phyloP scores from a whole-genome alignment of 2,113 vertebrate genomes.

The Cyprinodon tularosa region DNA sequence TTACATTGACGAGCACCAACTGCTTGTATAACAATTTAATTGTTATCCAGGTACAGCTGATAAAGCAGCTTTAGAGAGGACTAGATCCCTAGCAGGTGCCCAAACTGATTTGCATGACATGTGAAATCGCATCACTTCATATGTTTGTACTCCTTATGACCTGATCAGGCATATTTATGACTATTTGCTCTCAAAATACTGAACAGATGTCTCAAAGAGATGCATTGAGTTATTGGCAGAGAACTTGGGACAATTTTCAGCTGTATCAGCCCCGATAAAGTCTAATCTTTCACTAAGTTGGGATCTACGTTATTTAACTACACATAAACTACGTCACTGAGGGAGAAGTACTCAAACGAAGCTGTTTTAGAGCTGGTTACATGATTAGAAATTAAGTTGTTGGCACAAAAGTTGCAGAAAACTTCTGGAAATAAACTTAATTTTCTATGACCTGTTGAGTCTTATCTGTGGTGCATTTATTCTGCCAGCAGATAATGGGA shows the following conservation, averaged over 20 bases:
- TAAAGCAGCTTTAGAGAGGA: constrained; percentile 28
- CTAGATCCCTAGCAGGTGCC: constrained; percentile 58
- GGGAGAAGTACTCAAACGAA: background rate
- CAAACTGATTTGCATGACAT: constrained; percentile 33
- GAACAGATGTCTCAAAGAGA: constrained; percentile 3
- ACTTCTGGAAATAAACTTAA: no score
- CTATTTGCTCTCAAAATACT: constrained; percentile 44
- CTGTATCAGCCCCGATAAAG: background rate
- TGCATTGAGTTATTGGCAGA: no score
- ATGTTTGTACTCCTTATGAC: constrained; percentile 38
- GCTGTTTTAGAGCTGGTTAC: background rate
- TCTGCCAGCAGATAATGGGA: background rate
- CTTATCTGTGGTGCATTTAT: no score
- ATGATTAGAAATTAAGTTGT: background rate
- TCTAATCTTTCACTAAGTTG: background rate
- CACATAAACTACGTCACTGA: background rate
- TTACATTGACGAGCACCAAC: background rate
- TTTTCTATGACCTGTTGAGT: no score
- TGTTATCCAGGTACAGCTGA: constrained; percentile 34
- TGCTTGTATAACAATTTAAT: background rate
- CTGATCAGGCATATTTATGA: constrained; percentile 59
- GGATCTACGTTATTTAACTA: background rate
- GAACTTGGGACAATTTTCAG: no score
- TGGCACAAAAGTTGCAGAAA: no score
- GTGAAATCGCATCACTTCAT: constrained; percentile 24